phyloP scores from a whole-genome alignment of 2,113 vertebrate genomes.

The Genyomyrus donnyi region DNA sequence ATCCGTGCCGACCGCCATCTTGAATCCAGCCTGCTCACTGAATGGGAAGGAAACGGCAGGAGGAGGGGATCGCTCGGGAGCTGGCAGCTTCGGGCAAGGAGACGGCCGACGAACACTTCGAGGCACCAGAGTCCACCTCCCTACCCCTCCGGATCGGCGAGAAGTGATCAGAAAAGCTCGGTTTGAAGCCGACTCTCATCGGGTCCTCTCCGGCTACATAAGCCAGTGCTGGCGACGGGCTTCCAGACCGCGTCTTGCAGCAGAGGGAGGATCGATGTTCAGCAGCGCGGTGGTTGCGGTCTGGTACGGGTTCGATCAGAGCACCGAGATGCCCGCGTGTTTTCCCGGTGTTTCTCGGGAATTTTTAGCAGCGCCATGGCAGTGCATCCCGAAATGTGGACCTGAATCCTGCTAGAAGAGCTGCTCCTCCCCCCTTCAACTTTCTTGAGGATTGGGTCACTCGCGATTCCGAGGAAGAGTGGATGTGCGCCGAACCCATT shows the following conservation, averaged over 20 bases:
- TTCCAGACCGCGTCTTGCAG: background rate
- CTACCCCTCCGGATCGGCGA: background rate
- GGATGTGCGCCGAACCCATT: background rate
- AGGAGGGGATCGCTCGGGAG: conserved; percentile 23
- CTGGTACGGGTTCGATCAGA: background rate
- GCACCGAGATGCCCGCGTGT: background rate
- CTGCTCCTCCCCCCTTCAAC: background rate
- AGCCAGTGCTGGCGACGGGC: background rate
- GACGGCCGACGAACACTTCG: background rate
- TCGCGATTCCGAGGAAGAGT: background rate
- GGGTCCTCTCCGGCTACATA: background rate
- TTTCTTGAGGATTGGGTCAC: background rate
- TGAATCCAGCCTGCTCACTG: conserved; percentile 60
- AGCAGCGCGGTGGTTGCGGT: background rate
- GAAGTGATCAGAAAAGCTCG: conserved; percentile 2
- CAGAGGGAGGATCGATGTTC: conserved; percentile 1
- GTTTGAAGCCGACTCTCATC: conserved; percentile 6
- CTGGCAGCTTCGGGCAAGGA: conserved; percentile 20
- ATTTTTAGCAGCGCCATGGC: background rate
- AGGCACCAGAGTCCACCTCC: background rate
- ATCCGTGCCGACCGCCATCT: conserved; percentile 76
- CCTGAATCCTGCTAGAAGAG: background rate
- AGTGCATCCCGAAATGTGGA: conserved; percentile 17
- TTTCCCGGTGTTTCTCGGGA: background rate
- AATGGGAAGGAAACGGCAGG: conserved; percentile 49